A percentile compares a stretch with the other conserved stretches of the same genome.
These are phyloP conservation scores for Nicator chloris DNA, from an alignment of 2,113 vertebrate genomes.

Conservation along the genomic window DNA sequence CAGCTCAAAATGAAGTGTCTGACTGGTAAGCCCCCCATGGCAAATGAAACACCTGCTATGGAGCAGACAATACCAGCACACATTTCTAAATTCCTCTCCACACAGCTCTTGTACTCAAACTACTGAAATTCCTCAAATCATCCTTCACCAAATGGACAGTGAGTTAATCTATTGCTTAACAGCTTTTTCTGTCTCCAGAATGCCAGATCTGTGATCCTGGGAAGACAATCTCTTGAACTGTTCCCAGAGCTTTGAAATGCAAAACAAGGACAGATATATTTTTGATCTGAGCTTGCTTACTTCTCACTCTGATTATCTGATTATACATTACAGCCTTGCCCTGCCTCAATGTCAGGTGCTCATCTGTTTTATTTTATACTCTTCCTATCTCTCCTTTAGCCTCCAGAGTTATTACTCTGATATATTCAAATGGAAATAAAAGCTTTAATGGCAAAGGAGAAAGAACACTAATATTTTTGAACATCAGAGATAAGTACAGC, in stretches of 20 bases:
- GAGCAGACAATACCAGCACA: background rate
- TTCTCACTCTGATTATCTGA: slow-evolving; percentile 9
- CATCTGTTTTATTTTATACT: background rate
- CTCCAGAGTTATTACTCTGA: background rate
- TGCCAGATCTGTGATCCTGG: background rate
- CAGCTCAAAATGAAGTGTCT: background rate
- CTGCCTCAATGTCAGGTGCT: background rate
- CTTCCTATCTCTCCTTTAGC: background rate
- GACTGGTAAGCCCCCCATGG: background rate
- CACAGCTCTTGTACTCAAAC: background rate
- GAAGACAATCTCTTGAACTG: background rate
- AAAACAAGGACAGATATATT: slow-evolving; percentile 32
- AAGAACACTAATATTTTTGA: background rate
- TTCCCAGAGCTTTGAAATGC: slow-evolving; percentile 43
- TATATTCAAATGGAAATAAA: slow-evolving; percentile 28
- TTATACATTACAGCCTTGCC: background rate
- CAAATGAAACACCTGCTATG: background rate
- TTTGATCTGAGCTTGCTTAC: slow-evolving; percentile 47
- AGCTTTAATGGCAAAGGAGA: background rate
- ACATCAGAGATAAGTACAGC: background rate
- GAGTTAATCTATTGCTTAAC: background rate
- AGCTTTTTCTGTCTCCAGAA: background rate
- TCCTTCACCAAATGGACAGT: background rate
- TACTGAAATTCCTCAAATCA: background rate
- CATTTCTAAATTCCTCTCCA: background rate